Evolutionary conservation across 64 coral and sea anemone genomes (phyloP).

Genomic region (Actinia tenebrosa): DNA sequence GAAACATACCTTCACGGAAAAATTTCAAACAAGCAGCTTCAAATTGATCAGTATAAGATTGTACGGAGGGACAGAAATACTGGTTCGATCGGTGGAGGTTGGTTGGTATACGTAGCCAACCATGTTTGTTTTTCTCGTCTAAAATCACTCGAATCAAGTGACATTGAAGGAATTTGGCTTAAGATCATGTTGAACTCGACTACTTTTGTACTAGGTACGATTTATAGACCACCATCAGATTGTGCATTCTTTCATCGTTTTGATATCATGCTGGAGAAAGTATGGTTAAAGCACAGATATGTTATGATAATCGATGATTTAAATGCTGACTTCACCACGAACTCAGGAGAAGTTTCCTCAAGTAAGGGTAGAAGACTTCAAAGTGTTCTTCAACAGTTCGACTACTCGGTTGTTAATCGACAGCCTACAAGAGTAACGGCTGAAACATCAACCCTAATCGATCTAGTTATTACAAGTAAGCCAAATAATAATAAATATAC

Average conservation of each 20-base stretch:
- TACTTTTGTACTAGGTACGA: conserved; percentile 8
- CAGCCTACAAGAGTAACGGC: conserved; percentile 17
- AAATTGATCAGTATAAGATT: conserved; percentile 53
- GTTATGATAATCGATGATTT: not conserved
- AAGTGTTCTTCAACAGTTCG: not conserved
- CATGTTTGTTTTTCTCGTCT: conserved; percentile 12
- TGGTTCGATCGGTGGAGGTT: conserved; percentile 20
- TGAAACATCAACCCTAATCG: conserved; percentile 36
- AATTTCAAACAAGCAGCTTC: conserved; percentile 39
- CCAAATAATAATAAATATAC: conserved; percentile 27
- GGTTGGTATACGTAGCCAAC: conserved; percentile 21
- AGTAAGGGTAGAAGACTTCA: conserved; percentile 20
- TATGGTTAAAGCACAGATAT: not conserved
- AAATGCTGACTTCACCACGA: not conserved
- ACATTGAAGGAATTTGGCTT: conserved; percentile 19
- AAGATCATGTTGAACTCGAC: conserved; percentile 15
- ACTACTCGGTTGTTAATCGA: conserved; percentile 6
- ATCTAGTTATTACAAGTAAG: conserved; percentile 39
- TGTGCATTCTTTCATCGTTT: conserved; percentile 23
- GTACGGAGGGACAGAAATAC: conserved; percentile 41
- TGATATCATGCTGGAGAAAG: not conserved
- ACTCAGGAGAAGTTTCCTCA: not conserved
- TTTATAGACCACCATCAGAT: conserved; percentile 28
- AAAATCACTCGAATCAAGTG: conserved; percentile 7
- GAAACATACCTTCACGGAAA: conserved; percentile 41